Percentiles rank a stretch among this genome's conserved stretches.
Evolutionary conservation across 1,140 invertebrate species (phyloP).

Genomic region (Papilio polytes): DNA sequence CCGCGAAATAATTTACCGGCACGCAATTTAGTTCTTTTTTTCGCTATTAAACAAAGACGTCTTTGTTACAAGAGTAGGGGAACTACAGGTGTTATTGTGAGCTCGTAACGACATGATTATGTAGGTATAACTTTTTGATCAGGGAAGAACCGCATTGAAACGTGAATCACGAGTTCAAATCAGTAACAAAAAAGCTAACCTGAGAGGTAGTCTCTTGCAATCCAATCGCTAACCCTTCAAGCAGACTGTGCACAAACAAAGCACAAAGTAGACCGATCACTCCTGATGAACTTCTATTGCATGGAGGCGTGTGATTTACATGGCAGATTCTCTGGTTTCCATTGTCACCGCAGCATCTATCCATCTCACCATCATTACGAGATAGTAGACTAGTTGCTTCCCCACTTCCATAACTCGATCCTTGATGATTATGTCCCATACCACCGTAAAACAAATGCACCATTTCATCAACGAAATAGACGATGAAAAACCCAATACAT

Average conservation of each 20-base stretch:
- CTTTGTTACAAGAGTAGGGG: too few species aligned
- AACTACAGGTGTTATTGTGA: not conserved
- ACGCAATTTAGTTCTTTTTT: not conserved
- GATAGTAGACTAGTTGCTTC: slow-evolving; percentile 59
- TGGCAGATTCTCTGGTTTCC: slow-evolving; percentile 86
- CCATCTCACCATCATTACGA: slow-evolving; percentile 63
- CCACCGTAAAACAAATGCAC: slow-evolving; percentile 86
- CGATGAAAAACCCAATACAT: slow-evolving; percentile 91
- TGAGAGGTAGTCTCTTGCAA: slow-evolving; percentile 86
- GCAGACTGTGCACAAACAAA: slow-evolving; percentile 89
- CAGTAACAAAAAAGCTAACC: slow-evolving; percentile 72
- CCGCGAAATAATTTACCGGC: not conserved
- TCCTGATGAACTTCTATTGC: slow-evolving; percentile 83
- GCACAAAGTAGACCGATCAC: slow-evolving; percentile 87
- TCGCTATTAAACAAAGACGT: not conserved
- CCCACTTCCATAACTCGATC: slow-evolving; percentile 59
- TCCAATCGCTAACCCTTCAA: slow-evolving; percentile 94
- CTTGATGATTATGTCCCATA: slow-evolving; percentile 44
- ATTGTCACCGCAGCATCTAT: slow-evolving; percentile 69
- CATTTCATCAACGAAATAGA: slow-evolving; percentile 92
- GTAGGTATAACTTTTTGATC: not conserved
- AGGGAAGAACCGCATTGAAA: not conserved
- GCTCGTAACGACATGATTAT: not conserved
- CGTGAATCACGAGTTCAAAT: not conserved
- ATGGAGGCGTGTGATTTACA: slow-evolving; percentile 86